Conservation (phyloP, 1,140 invertebrate genomes). For the Aphelinus atriplicis region DNA sequence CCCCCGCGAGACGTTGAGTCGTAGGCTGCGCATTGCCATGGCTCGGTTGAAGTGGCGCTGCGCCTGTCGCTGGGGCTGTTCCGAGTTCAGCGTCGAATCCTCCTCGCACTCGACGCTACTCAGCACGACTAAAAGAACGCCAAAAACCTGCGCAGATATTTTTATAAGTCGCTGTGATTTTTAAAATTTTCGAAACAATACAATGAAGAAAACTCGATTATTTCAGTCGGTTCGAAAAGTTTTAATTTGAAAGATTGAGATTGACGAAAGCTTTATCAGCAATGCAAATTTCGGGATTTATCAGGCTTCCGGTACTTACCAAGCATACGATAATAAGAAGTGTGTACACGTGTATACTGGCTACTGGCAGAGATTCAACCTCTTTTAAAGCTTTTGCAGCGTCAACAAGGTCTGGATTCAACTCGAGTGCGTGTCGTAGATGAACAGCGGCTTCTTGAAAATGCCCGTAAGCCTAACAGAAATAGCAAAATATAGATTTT, state of each 20-base stretch:
- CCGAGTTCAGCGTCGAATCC: constrained; percentile 70
- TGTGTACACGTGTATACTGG: constrained; percentile 82
- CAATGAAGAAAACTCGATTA: not conserved
- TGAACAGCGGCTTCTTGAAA: constrained; percentile 84
- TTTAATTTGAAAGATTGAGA: too few species aligned
- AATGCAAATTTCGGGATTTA: too few species aligned
- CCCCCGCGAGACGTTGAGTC: constrained; percentile 67
- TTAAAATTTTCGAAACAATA: too few species aligned
- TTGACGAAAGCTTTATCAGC: too few species aligned
- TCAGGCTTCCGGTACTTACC: constrained; percentile 64
- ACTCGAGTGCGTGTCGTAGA: constrained; percentile 80
- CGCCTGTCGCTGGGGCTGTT: constrained; percentile 72
- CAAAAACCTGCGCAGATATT: constrained; percentile 71
- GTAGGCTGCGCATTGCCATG: constrained; percentile 84
- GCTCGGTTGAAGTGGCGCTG: constrained; percentile 85
- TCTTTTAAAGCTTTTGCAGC: constrained; percentile 81
- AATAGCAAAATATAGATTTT: constrained; percentile 9
- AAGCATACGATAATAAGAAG: constrained; percentile 86
- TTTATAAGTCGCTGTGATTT: not conserved
- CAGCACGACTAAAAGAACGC: constrained; percentile 82
- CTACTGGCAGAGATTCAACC: constrained; percentile 77
- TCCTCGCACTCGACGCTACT: constrained; percentile 70
- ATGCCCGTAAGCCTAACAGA: constrained; percentile 78
- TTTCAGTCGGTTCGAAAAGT: not conserved
- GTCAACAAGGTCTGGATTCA: constrained; percentile 84